Evolutionary conservation across 2,888 invertebrate species (phyloP).

Genomic region (Clepsis dumicolana): DNA sequence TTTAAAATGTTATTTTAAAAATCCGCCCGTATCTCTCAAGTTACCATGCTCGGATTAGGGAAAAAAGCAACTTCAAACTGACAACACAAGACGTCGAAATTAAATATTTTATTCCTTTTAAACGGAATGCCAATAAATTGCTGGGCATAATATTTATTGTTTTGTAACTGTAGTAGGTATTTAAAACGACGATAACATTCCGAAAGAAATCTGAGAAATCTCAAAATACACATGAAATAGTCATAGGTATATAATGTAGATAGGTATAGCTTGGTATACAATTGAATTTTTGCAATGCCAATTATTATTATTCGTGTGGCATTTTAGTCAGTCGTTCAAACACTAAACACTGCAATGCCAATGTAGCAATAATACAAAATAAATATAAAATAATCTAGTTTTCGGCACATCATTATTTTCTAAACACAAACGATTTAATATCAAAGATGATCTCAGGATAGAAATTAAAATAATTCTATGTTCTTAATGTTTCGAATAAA

Average conservation of each 20-base stretch:
- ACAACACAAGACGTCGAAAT: background rate
- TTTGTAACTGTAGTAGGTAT: too few relatives aligned
- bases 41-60: background rate
- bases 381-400: slow-evolving; percentile 15
- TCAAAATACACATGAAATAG: too few relatives aligned
- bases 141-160: background rate
- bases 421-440: slow-evolving; percentile 17
- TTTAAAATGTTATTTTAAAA: background rate
- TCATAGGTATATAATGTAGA: too few relatives aligned
- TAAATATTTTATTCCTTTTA: background rate
- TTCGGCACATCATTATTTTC: slow-evolving; percentile 32
- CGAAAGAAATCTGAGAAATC: too few relatives aligned
- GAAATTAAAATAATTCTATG: slow-evolving; percentile 30
- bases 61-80: background rate
- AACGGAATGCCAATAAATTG: background rate
- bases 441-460: slow-evolving; percentile 27
- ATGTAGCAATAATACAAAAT: slow-evolving; percentile 6
- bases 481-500: slow-evolving; percentile 34
- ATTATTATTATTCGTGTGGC: too few relatives aligned
- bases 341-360: background rate
- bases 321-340: too few relatives aligned
- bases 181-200: too few relatives aligned
- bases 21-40: background rate
- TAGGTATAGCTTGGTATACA: background rate
- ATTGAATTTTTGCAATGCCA: background rate